Conservation (phyloP, 1,140 invertebrate genomes). For the Galendromus occidentalis region DNA sequence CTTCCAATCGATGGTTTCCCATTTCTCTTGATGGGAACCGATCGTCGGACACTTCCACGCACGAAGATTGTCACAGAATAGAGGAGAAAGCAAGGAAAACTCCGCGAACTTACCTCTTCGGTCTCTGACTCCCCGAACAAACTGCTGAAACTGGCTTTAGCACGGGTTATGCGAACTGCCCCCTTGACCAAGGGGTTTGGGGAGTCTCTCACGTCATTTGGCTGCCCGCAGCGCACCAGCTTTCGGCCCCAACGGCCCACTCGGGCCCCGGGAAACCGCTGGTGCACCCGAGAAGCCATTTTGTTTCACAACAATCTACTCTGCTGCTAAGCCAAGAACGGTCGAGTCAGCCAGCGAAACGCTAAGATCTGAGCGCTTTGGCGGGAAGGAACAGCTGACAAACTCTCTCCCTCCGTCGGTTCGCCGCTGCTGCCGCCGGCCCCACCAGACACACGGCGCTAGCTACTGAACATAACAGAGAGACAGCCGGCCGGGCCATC, state of each 20-base stretch:
- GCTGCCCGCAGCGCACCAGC: background rate
- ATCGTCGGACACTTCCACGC: no score
- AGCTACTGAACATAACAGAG: no score
- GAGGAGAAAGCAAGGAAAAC: no score
- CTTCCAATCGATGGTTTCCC: no score
- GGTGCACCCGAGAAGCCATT: constrained; percentile 10
- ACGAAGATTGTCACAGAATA: no score
- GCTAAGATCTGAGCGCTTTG: constrained; percentile 2
- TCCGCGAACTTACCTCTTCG: background rate
- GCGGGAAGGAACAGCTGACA: background rate
- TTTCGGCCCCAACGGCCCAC: constrained; percentile 7
- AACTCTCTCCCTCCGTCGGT: no score
- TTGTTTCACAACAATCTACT: constrained; percentile 6
- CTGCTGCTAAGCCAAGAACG: background rate
- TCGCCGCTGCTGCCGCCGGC: no score
- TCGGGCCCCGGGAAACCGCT: constrained; percentile 11
- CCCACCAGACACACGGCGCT: no score
- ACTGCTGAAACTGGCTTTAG: background rate
- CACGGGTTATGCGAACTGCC: background rate
- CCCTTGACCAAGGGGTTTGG: constrained; percentile 1
- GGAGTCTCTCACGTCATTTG: background rate
- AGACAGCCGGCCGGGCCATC: no score
- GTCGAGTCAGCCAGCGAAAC: background rate
- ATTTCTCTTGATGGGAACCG: no score
- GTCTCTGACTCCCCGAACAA: background rate